A percentile compares a stretch with the other conserved stretches of the same genome.
Conservation (phyloP, 2,888 invertebrate genomes). For the Dichetophora obliterata region DNA sequence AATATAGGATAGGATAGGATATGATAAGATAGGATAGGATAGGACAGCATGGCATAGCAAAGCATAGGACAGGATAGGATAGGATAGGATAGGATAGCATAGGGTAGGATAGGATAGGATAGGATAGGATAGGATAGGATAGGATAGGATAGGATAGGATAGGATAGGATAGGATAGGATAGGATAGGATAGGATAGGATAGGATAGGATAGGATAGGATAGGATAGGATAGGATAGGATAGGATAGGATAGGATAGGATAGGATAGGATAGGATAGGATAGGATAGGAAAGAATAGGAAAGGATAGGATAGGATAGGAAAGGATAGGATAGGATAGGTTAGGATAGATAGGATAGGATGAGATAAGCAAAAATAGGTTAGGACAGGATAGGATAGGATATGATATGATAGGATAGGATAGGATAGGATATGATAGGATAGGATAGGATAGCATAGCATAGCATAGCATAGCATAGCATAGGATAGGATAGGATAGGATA, state of each 20-base stretch:
- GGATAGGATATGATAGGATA: not conserved
- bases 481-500: not conserved
- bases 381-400: not conserved
- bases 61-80: too few relatives aligned
- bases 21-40: too few relatives aligned
- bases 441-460: not conserved
- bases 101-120: too few relatives aligned
- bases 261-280: not conserved
- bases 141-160: not conserved
- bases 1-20: too few relatives aligned
- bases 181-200: not conserved
- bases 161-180: not conserved
- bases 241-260: not conserved
- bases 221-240: not conserved
- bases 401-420: conserved; percentile 2
- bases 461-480: not conserved
- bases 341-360: not conserved
- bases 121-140: too few relatives aligned
- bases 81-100: too few relatives aligned
- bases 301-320: not conserved
- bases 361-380: not conserved
- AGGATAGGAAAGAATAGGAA: not conserved
- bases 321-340: too few relatives aligned
- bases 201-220: not conserved
- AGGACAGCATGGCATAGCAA: too few relatives aligned